Conservation (phyloP, 2,797 vertebrate species). For the Dicrostonyx torquatus region DNA sequence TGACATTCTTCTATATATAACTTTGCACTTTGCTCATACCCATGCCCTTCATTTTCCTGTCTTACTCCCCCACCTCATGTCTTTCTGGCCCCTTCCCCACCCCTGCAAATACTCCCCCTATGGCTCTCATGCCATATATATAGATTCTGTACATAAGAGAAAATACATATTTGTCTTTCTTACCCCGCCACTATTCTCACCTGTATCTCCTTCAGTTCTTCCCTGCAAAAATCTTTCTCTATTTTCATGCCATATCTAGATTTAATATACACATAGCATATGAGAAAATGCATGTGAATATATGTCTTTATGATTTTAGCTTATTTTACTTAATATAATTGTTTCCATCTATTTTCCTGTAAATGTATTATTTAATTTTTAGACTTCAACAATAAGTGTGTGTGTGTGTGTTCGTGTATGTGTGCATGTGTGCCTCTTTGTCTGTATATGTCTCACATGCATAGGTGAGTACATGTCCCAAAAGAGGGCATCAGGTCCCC, state of each 20-base stretch:
- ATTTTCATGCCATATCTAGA: neutral
- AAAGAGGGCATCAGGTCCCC: neutral
- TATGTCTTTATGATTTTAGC: neutral
- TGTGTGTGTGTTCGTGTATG: neutral
- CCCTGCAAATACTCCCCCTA: neutral
- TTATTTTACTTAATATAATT: neutral
- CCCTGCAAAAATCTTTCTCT: neutral
- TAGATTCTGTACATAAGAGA: neutral
- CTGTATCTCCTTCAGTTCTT: neutral
- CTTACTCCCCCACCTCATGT: neutral
- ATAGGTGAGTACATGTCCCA: neutral
- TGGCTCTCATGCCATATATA: neutral
- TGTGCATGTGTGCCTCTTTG: too few species aligned
- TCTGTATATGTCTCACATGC: neutral
- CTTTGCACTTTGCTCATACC: neutral
- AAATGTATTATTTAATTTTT: neutral
- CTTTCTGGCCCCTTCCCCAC: neutral
- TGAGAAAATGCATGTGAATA: neutral
- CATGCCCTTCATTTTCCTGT: neutral
- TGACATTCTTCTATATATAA: neutral
- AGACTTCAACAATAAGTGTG: neutral
- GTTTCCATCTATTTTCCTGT: neutral
- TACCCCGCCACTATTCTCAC: neutral
- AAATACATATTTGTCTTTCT: neutral
- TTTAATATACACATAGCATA: neutral